phyloP scores from a whole-genome alignment of 2,888 invertebrate species.

The Itoplectis maculator region DNA sequence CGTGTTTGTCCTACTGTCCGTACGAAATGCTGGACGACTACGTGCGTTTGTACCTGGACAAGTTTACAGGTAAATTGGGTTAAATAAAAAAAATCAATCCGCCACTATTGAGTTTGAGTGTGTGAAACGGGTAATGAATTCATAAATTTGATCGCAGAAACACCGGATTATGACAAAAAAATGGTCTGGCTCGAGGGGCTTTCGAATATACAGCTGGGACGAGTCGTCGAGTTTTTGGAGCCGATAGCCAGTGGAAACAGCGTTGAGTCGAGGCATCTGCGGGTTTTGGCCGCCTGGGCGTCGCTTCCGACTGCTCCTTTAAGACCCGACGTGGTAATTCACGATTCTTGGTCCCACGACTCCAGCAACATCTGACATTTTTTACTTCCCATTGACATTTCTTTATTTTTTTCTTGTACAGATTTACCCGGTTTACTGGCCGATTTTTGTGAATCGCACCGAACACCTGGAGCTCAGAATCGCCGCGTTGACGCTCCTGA shows the following conservation, averaged over 20 bases:
- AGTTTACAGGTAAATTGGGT: slow-evolving; percentile 88
- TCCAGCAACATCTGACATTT: not conserved
- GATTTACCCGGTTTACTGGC: slow-evolving; percentile 88
- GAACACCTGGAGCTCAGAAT: slow-evolving; percentile 89
- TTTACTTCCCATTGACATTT: not conserved
- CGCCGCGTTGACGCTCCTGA: slow-evolving; percentile 88
- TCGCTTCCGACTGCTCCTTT: slow-evolving; percentile 85
- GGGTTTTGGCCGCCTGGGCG: slow-evolving; percentile 90
- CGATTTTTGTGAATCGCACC: slow-evolving; percentile 88
- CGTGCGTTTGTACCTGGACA: slow-evolving; percentile 89
- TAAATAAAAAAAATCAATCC: not conserved
- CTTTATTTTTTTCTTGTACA: slow-evolving; percentile 73
- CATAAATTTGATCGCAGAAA: slow-evolving; percentile 84
- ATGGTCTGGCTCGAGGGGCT: slow-evolving; percentile 91
- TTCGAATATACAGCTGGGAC: slow-evolving; percentile 88
- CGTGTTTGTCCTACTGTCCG: slow-evolving; percentile 85
- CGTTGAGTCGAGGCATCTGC: slow-evolving; percentile 86
- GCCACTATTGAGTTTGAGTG: not conserved
- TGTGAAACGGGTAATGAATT: no score
- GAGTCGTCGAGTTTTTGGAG: slow-evolving; percentile 84
- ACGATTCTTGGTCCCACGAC: slow-evolving; percentile 5
- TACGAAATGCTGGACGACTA: slow-evolving; percentile 90
- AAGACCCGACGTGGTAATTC: slow-evolving; percentile 85
- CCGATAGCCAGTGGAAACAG: slow-evolving; percentile 84
- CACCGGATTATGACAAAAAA: slow-evolving; percentile 88